Conservation (phyloP, 2,113 vertebrate species). For the Glaucidium brasilianum region DNA sequence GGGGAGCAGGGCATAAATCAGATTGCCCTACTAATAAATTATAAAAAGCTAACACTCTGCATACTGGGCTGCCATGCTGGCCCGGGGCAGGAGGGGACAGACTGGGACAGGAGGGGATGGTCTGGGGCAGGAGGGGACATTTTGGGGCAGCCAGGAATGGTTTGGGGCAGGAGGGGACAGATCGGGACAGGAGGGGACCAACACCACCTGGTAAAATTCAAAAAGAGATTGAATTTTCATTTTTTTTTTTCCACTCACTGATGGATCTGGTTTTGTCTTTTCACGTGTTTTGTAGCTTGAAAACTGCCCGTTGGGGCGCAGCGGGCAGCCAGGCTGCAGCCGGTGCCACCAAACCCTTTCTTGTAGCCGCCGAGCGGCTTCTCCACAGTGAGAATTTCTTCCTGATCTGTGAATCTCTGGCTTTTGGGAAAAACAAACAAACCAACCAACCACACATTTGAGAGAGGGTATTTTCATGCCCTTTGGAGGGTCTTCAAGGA, state of each 20-base stretch:
- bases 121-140: neutral
- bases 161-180: neutral
- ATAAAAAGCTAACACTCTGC: neutral
- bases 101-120: neutral
- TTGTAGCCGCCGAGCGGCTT: accelerated
- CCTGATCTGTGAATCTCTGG: neutral
- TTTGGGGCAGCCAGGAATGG: neutral
- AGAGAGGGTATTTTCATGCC: neutral
- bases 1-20: neutral
- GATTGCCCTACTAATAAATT: conserved; percentile 23
- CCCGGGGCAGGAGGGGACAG: neutral
- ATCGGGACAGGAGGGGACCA: too few species aligned
- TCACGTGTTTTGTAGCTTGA: neutral
- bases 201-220: neutral
- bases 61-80: neutral
- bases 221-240: neutral
- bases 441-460: too few species aligned
- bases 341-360: neutral
- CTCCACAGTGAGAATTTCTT: neutral
- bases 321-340: neutral
- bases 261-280: neutral
- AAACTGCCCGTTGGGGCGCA: accelerated
- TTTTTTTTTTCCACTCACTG: neutral
- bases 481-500: too few species aligned
- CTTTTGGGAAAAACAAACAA: neutral